Evolutionary conservation across 1,140 invertebrate genomes (phyloP).

Genomic region (Triops cancriformis): DNA sequence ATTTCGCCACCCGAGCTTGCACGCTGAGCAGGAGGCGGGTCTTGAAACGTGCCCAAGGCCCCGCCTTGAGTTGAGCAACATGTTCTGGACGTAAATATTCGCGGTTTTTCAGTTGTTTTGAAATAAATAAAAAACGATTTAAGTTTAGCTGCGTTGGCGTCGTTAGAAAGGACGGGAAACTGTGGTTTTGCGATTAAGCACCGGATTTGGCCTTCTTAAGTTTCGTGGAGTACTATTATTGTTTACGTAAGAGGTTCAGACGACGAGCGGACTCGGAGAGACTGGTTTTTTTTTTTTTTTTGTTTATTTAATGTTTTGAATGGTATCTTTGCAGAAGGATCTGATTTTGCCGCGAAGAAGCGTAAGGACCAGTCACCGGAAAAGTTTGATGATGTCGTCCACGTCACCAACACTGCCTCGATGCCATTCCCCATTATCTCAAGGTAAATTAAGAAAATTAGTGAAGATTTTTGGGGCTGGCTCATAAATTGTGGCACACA

Average conservation of each 20-base stretch:
- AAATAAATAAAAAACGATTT: neutral
- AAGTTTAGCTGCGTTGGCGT: neutral
- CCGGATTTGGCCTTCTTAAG: neutral
- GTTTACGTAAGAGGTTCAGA: neutral
- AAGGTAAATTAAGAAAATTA: constrained; percentile 41
- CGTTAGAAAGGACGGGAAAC: neutral
- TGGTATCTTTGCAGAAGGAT: constrained; percentile 50
- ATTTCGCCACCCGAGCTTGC: too few relatives aligned
- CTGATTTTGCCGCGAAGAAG: constrained; percentile 47
- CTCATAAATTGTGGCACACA: too few relatives aligned
- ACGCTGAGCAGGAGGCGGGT: too few relatives aligned
- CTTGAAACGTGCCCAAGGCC: too few relatives aligned
- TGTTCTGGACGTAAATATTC: neutral
- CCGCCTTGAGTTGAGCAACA: neutral
- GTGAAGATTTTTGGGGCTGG: constrained; percentile 21
- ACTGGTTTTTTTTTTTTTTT: constrained; percentile 27
- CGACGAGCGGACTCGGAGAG: neutral
- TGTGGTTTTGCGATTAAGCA: neutral
- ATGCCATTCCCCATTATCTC: constrained; percentile 65
- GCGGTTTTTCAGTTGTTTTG: neutral
- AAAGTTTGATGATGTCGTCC: constrained; percentile 53
- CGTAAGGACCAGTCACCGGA: constrained; percentile 51
- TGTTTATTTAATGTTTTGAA: too few relatives aligned
- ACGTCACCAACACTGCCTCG: constrained; percentile 64
- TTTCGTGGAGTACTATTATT: neutral